A percentile compares a stretch with the other conserved stretches of the same genome.
Evolutionary conservation across 2,888 invertebrate species (phyloP).

Genomic region (Phyllotreta cruciferae): DNA sequence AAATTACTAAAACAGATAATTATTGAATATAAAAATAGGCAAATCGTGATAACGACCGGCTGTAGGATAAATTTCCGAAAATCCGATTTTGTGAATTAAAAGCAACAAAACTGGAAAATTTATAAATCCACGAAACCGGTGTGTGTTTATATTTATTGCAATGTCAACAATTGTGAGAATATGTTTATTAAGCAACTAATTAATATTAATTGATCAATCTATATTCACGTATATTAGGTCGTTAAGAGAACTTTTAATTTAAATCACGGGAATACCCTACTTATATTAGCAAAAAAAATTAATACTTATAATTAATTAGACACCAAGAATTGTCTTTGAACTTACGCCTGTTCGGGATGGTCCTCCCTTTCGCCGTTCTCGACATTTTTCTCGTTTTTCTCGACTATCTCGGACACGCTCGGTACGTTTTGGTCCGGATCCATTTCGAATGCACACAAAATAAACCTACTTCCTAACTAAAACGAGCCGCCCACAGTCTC

Average conservation of each 20-base stretch:
- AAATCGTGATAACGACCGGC: not conserved
- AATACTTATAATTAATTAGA: too few species aligned
- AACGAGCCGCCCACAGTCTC: not conserved
- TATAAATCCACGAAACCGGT: too few species aligned
- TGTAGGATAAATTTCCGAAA: too few species aligned
- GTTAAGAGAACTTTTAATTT: not conserved
- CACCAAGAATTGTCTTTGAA: too few species aligned
- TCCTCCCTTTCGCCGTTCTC: too few species aligned
- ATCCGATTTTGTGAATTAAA: too few species aligned
- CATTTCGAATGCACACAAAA: constrained; percentile 10
- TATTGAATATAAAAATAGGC: constrained; percentile 1
- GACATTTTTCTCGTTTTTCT: constrained; percentile 13
- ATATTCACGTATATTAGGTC: not conserved
- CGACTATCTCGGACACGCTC: constrained; percentile 22
- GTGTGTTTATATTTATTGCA: not conserved
- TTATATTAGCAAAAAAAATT: too few species aligned
- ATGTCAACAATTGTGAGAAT: not conserved
- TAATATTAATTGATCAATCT: not conserved
- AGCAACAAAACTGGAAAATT: too few species aligned
- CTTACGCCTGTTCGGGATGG: too few species aligned
- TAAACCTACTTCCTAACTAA: constrained; percentile 2
- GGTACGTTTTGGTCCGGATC: constrained; percentile 22
- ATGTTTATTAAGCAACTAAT: not conserved
- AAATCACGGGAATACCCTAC: not conserved
- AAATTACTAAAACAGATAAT: constrained; percentile 13